Evolutionary conservation across 1,140 invertebrate genomes (phyloP).

Genomic region (Sycophila sp.): DNA sequence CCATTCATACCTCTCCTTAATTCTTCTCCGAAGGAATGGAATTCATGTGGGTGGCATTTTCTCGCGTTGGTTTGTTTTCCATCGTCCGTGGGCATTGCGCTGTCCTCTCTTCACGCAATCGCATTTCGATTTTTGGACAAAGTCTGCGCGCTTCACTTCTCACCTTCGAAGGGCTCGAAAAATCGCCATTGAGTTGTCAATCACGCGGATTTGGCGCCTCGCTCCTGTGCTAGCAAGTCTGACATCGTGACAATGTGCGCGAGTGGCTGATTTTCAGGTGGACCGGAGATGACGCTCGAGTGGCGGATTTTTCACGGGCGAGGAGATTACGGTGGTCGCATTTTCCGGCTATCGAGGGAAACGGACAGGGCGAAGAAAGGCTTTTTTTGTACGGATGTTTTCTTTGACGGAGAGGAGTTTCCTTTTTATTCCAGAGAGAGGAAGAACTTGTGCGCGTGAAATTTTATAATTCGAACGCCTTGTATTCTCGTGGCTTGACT

Average conservation of each 20-base stretch:
- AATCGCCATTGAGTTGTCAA: constrained; percentile 40
- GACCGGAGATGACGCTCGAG: neutral
- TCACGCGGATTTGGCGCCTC: constrained; percentile 24
- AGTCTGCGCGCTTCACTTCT: constrained; percentile 25
- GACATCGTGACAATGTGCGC: too few relatives aligned
- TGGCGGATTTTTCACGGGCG: neutral
- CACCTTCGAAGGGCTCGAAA: neutral
- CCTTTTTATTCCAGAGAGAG: too few relatives aligned
- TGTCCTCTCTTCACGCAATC: neutral
- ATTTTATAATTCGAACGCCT: too few relatives aligned
- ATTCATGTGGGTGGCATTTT: constrained; percentile 41
- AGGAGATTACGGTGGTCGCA: neutral
- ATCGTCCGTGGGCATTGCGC: neutral
- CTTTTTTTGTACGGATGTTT: neutral
- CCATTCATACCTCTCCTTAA: neutral
- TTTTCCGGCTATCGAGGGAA: constrained; percentile 6
- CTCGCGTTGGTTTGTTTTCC: constrained; percentile 9
- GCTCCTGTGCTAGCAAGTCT: too few relatives aligned
- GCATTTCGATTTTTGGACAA: constrained; percentile 30
- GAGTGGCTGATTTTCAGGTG: constrained; percentile 3
- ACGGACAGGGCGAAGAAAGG: neutral
- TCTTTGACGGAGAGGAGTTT: too few relatives aligned
- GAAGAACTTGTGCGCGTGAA: too few relatives aligned
- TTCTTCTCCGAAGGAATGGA: neutral
- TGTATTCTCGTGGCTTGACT: too few relatives aligned